Evolutionary conservation across 1,140 invertebrate genomes (phyloP).

Genomic region (Delia radicum): DNA sequence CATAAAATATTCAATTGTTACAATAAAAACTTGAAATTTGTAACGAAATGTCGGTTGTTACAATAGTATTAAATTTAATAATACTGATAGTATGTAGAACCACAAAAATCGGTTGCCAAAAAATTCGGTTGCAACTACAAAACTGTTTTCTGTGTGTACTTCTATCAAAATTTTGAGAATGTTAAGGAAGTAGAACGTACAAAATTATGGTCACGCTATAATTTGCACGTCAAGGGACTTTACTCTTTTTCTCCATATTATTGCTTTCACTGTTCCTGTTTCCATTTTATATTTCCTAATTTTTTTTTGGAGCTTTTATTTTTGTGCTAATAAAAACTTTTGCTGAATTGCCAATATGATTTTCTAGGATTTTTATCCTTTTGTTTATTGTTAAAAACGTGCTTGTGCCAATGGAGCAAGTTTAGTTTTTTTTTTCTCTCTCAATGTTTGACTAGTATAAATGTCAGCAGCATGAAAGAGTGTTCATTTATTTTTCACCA

Average conservation of each 20-base stretch:
- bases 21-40: no score
- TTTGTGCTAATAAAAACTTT: neutral
- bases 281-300: no score
- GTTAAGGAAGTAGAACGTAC: no score
- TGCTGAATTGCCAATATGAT: neutral
- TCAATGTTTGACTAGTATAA: neutral
- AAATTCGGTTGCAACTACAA: no score
- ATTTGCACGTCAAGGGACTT: slow-evolving; percentile 16
- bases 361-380: neutral
- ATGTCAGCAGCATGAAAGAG: neutral
- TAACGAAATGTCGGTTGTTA: no score
- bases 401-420: neutral
- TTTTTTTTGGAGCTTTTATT: neutral
- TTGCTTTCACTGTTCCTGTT: neutral
- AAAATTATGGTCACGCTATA: slow-evolving; percentile 13
- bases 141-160: no score
- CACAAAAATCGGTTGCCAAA: no score
- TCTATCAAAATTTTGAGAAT: no score
- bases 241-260: neutral
- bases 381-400: neutral
- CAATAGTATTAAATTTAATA: no score
- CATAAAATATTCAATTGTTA: no score
- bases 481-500: neutral
- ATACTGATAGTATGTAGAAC: no score
- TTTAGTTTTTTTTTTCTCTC: neutral